phyloP scores from a whole-genome alignment of 2,888 invertebrate genomes.

The Oligia fasciuncula region DNA sequence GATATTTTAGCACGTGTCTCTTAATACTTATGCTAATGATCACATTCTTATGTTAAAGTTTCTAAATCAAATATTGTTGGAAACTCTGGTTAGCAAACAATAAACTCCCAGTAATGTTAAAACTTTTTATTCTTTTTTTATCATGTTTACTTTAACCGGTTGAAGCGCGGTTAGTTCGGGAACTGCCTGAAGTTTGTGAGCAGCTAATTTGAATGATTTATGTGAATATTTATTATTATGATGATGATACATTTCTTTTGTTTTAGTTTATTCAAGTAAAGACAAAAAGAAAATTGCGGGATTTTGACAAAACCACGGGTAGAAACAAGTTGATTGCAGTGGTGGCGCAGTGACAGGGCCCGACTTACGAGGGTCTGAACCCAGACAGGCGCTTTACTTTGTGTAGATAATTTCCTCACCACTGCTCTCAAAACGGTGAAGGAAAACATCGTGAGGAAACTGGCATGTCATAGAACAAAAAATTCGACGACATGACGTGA shows the following conservation, averaged over 20 bases:
- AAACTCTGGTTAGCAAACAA: slow-evolving; percentile 20
- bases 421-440: no score
- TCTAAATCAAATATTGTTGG: slow-evolving; percentile 41
- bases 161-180: slow-evolving; percentile 32
- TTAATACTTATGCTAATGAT: slow-evolving; percentile 14
- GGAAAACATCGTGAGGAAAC: no score
- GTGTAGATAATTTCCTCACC: no score
- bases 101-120: slow-evolving; percentile 1
- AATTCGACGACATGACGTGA: not conserved
- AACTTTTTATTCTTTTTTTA: slow-evolving; percentile 34
- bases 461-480: no score
- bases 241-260: slow-evolving; percentile 13
- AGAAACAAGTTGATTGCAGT: not conserved
- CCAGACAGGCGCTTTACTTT: no score
- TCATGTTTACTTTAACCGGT: slow-evolving; percentile 40
- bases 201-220: slow-evolving; percentile 59
- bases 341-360: not conserved
- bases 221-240: slow-evolving; percentile 41
- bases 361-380: no score
- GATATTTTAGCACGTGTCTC: not conserved
- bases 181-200: slow-evolving; percentile 29
- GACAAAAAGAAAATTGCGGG: not conserved
- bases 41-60: slow-evolving; percentile 31
- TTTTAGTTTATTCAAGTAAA: not conserved
- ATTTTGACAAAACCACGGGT: not conserved